Evolutionary conservation across 2,888 invertebrate species (phyloP), one percentile per base, ranked within the genome.

Genomic region (Drosophila vallismaia): DNA sequence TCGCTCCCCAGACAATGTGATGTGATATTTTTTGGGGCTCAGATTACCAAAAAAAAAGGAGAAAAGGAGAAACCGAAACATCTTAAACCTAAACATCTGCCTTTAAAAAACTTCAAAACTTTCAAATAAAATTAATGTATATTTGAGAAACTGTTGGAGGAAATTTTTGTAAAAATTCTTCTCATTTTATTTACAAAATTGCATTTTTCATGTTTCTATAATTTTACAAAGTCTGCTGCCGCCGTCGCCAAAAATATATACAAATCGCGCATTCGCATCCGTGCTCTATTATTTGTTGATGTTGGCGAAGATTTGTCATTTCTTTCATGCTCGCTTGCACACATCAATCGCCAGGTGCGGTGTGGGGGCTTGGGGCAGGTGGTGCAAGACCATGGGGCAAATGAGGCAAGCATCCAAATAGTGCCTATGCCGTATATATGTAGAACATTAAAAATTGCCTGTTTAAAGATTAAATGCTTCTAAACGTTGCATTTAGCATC

Each of bases 291-390:
- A 48, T 60, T 69, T 68, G 40, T 51, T 50, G 56, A 46, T 68
- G 59, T 52, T 48, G 40, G 14, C 40, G 40, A 33, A 79, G 76
- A 77, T 88, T 88, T 86, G 88, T 76, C 84, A 86, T 88, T 83
- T 86, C 77, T 77, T 75, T 79, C 86, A 88, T 80, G 88, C 84
- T 84, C 80, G 84, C 88, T 88, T 84, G 80, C 74, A 86, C 84
- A 86, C 88, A 88, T 84, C 83, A 84, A 84, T 88, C 83, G 88
- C 12, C 74, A 77, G 84, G 88, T 77, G 77, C 50, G 56, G 62
- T 50, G 63, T 59, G 48, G 69, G 57, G 71, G 33, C n/a, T 45
- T 36, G 69, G 31, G 52, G 58, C 51, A 48, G 50, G 68, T 36
- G 26, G 46, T 48, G 59, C 28, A 52, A 31, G 51, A 19, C 19